Base-by-base conservation (phyloP, 2,888 invertebrate genomes). In the Erebia ligea region DNA sequence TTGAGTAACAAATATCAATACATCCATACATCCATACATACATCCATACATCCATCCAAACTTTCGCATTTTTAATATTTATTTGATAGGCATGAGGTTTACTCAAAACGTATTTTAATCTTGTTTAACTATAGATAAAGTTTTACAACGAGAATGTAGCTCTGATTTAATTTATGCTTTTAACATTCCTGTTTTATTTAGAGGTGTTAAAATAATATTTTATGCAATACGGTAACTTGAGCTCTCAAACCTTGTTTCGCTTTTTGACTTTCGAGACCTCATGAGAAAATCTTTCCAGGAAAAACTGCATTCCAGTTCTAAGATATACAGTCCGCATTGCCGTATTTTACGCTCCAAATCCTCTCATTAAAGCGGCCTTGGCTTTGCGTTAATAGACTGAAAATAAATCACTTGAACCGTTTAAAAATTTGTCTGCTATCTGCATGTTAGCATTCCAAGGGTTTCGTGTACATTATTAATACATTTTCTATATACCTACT, bases 271-370 rank as follows among this genome's bases (percentile, higher is more conserved):
- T 58, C 1, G 34, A 58, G 67, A 67, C 25, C 54, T 67, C 58
- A 48, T 5, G 17, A 58, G 67, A 67, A 58, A 67, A 58, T 50
- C 67, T 67, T 67, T 48, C 45, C n/a, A 66, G 40, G 9, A 58
- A 66, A 67, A 67, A 67, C 57, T 67, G 67, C 58, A 67, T 58
- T 67, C 25, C 67, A 58, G 19, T 67, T 67, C 58, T 58, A 58
- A 67, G 67, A 67, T 58, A 67, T 34, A 67, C 67, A 21, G 42
- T 15, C 67, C 50, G 67, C 69, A 71, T 48, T 69, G 69, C 71
- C 61, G 67, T 67, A 69, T 65, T 70, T 74, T 69, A 67, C 72
- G 69, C 72, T 71, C 73, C 62, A 74, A 72, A 74, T 74, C 59
- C 67, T 68, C 62, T 74, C 74, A 74, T 74, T 74, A 74, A 72